Conservation (phyloP, 2,888 invertebrate species). For the Cantharis rufa region DNA sequence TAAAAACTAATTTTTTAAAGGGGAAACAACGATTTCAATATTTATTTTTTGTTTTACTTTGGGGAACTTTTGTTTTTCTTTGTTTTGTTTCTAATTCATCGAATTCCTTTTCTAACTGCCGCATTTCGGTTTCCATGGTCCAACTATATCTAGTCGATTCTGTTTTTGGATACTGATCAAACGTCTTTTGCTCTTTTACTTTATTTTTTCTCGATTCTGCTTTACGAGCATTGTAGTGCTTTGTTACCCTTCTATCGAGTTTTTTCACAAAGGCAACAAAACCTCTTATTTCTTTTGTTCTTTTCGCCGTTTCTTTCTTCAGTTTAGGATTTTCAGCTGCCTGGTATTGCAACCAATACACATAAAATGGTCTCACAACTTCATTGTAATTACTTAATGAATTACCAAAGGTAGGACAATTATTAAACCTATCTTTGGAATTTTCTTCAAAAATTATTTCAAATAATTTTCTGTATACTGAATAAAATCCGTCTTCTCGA, state of each 20-base stretch:
- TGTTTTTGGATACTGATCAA: neutral
- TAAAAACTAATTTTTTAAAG: no score
- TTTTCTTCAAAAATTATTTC: constrained; percentile 86
- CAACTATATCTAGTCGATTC: neutral
- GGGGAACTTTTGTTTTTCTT: no score
- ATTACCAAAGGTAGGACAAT: constrained; percentile 82
- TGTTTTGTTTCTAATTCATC: no score
- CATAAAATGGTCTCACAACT: constrained; percentile 87
- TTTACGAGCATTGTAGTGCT: constrained; percentile 70
- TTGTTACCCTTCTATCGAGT: constrained; percentile 87
- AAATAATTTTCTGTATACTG: constrained; percentile 87
- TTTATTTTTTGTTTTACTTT: no score
- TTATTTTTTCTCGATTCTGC: constrained; percentile 50
- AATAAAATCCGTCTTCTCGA: constrained; percentile 86
- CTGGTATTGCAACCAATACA: constrained; percentile 90
- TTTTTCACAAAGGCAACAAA: constrained; percentile 93
- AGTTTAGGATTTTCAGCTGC: constrained; percentile 88
- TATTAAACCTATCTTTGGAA: constrained; percentile 73
- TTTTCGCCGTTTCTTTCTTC: constrained; percentile 84
- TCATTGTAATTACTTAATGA: constrained; percentile 81
- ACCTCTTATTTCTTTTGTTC: constrained; percentile 93
- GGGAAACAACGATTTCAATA: no score
- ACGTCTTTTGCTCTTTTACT: no score
- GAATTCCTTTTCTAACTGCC: no score
- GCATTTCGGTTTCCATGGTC: neutral